Conservation (phyloP, 2,113 vertebrate species). For the Xenopus laevis region DNA sequence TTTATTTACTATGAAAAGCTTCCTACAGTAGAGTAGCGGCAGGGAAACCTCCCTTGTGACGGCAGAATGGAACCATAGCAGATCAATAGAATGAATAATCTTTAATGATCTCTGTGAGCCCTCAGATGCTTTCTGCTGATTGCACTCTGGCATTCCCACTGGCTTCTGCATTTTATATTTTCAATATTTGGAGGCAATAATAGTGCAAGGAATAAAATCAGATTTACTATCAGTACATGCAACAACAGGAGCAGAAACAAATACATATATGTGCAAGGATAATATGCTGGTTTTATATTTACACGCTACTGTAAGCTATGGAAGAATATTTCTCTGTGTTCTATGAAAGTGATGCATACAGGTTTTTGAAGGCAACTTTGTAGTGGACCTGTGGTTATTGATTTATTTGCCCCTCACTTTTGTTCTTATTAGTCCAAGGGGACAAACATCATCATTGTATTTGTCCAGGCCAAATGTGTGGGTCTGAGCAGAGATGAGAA, state of each 20-base stretch:
- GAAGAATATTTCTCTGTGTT: too few species aligned
- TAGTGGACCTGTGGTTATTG: too few species aligned
- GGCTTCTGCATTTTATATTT: neutral
- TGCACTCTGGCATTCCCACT: conserved; percentile 14
- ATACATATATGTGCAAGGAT: too few species aligned
- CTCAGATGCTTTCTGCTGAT: neutral
- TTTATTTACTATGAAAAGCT: neutral
- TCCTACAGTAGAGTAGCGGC: neutral
- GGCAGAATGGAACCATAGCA: neutral
- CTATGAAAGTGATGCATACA: too few species aligned
- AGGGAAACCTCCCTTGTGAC: neutral
- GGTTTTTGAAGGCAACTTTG: too few species aligned
- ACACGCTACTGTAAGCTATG: too few species aligned
- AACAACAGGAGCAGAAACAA: neutral
- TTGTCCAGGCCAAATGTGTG: too few species aligned
- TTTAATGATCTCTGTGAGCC: conserved; percentile 11
- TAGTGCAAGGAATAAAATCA: neutral
- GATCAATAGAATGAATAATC: conserved; percentile 32
- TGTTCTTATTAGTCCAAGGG: too few species aligned
- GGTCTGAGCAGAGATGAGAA: too few species aligned
- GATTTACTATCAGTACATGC: neutral
- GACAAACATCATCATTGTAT: too few species aligned
- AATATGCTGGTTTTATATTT: too few species aligned
- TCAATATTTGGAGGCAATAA: conserved; percentile 4
- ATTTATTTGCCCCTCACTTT: too few species aligned